phyloP scores from a whole-genome alignment of 30 jellyfish, hydroid and myxozoan genomes.

The Aurelia aurita region DNA sequence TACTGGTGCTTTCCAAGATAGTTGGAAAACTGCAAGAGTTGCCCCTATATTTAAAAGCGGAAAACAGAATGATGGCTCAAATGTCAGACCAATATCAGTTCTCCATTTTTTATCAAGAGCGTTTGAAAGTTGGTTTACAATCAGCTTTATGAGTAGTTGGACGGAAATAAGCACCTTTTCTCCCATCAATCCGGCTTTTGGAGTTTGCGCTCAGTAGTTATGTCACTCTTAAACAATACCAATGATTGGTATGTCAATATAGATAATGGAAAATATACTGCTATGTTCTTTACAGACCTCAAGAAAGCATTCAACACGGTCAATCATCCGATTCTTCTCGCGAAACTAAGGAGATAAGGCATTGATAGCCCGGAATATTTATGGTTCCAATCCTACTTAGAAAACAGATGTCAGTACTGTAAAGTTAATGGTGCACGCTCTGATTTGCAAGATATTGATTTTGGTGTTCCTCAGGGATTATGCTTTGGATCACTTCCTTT shows the following conservation, averaged over 20 bases:
- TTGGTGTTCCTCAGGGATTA: conserved; percentile 21
- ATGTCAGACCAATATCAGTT: conserved; percentile 24
- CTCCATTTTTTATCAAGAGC: conserved; percentile 47
- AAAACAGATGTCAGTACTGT: conserved; percentile 19
- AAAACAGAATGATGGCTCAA: conserved; percentile 5
- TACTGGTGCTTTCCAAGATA: background rate
- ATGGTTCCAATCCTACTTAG: conserved; percentile 18
- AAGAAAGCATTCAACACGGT: conserved; percentile 39
- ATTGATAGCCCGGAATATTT: background rate
- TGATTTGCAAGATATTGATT: conserved; percentile 7
- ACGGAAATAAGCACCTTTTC: conserved; percentile 3
- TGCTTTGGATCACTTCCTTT: background rate
- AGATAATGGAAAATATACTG: conserved; percentile 33
- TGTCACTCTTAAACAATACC: conserved; percentile 2
- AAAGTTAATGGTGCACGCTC: conserved; percentile 8
- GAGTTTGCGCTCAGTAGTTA: conserved; percentile 20
- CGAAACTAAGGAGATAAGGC: conserved; percentile 11
- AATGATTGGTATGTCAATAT: conserved; percentile 40
- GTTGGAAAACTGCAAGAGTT: conserved; percentile 1
- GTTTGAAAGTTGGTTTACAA: conserved; percentile 6
- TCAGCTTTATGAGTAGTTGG: conserved; percentile 29
- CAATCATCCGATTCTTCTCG: conserved; percentile 17
- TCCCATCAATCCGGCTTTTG: conserved; percentile 25
- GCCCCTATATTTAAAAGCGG: background rate
- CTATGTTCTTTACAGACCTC: background rate